These are phyloP conservation scores for Latrodectus elegans DNA, from an alignment of 2,888 invertebrate genomes.

Conservation along the genomic window DNA sequence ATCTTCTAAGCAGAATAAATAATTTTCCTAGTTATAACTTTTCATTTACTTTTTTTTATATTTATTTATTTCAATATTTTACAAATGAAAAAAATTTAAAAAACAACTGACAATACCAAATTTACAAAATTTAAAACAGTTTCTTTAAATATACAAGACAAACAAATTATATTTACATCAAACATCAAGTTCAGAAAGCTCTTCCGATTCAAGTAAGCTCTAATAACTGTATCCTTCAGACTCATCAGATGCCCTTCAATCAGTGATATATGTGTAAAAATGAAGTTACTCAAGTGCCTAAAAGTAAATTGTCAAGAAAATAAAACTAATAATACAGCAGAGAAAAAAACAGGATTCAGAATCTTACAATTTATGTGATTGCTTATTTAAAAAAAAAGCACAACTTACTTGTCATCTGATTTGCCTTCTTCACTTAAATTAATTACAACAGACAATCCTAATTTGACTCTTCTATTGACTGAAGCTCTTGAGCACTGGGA, in stretches of 20 bases:
- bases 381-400: neutral
- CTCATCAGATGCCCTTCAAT: constrained; percentile 75
- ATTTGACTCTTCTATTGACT: constrained; percentile 76
- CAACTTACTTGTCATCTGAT: constrained; percentile 45
- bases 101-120: too few species aligned
- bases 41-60: too few species aligned
- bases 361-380: neutral
- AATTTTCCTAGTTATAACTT: too few species aligned
- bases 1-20: too few species aligned
- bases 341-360: constrained; percentile 23
- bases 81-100: too few species aligned
- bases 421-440: constrained; percentile 72
- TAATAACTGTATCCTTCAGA: constrained; percentile 81
- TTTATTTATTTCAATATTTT: too few species aligned
- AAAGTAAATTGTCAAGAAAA: constrained; percentile 19
- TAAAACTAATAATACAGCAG: neutral
- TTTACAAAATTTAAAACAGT: too few species aligned
- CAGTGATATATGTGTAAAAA: constrained; percentile 84
- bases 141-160: neutral
- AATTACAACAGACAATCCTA: constrained; percentile 82
- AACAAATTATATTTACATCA: constrained; percentile 73
- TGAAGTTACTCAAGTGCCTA: constrained; percentile 82
- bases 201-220: constrained; percentile 79
- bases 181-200: constrained; percentile 78
- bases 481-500: constrained; percentile 47